Evolutionary conservation across 2,888 invertebrate species (phyloP).

Genomic region (Protula sp.): DNA sequence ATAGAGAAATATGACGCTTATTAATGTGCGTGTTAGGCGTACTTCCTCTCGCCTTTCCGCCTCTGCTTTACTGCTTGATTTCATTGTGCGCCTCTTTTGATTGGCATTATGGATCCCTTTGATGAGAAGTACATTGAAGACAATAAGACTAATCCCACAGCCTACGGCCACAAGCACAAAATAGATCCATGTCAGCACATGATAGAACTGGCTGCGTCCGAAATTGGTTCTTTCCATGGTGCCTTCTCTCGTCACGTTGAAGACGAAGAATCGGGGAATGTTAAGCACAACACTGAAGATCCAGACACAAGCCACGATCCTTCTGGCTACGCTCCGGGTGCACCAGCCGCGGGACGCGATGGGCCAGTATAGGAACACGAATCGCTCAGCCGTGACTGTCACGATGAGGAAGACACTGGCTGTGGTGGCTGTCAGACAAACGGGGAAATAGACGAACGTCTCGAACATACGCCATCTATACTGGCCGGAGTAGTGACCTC

Average conservation of each 20-base stretch:
- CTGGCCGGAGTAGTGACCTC: conserved; percentile 7
- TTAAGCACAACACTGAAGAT: conserved; percentile 8
- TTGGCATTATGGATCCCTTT: conserved; percentile 9
- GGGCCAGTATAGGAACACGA: conserved; percentile 20
- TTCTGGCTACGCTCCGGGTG: conserved; percentile 6
- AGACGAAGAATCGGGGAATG: conserved; percentile 20
- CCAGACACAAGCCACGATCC: conserved; percentile 5
- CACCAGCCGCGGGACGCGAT: conserved; percentile 12
- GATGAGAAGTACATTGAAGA: conserved; percentile 20
- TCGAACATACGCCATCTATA: conserved; percentile 15
- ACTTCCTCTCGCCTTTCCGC: conserved; percentile 1
- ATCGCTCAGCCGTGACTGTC: conserved; percentile 18
- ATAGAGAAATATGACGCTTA: conserved; percentile 19
- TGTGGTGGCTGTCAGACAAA: conserved; percentile 14
- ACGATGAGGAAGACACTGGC: conserved; percentile 20
- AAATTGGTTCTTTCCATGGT: conserved; percentile 12
- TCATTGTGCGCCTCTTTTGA: background rate
- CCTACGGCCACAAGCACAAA: conserved; percentile 11
- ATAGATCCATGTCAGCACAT: conserved; percentile 12
- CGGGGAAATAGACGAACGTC: conserved; percentile 18
- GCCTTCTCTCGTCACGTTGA: conserved; percentile 6
- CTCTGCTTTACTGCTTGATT: background rate
- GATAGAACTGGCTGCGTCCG: conserved; percentile 9
- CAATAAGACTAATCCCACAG: conserved; percentile 8
- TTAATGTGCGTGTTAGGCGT: conserved; percentile 16